Conservation (phyloP, 2,888 invertebrate species). For the Digitonthophagus gazella region DNA sequence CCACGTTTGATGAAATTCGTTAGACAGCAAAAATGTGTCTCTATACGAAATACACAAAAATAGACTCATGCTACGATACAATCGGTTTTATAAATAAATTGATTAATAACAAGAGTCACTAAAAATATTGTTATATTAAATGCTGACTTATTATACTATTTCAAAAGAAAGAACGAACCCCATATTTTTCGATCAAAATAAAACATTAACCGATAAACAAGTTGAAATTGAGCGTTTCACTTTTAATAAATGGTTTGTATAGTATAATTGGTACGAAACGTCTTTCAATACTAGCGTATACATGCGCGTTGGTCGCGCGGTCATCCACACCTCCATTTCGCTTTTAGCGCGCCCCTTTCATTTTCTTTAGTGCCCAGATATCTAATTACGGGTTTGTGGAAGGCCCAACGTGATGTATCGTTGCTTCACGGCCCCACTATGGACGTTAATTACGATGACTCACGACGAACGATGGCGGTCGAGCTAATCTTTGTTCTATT, state of each 20-base stretch:
- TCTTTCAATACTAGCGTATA: conserved; percentile 27
- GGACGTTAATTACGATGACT: conserved; percentile 15
- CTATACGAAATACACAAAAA: too few species aligned
- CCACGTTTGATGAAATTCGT: too few species aligned
- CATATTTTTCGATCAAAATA: not conserved
- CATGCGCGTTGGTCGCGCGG: not conserved
- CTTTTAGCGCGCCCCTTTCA: conserved; percentile 12
- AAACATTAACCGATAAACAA: not conserved
- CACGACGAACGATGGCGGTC: conserved; percentile 4
- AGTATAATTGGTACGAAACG: not conserved
- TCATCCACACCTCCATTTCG: conserved; percentile 8
- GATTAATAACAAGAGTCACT: too few species aligned
- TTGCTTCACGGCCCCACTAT: conserved; percentile 5
- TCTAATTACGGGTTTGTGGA: conserved; percentile 17
- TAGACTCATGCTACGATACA: too few species aligned
- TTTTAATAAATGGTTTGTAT: not conserved
- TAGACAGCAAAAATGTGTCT: too few species aligned
- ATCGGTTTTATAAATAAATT: too few species aligned
- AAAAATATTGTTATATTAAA: too few species aligned
- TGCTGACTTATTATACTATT: too few species aligned
- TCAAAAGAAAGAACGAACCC: too few species aligned
- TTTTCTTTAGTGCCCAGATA: conserved; percentile 18
- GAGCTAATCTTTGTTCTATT: conserved; percentile 10
- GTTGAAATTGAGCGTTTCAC: not conserved
- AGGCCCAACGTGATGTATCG: conserved; percentile 15